Base-by-base conservation (phyloP, 2,888 invertebrate genomes). In the Gastracanthus pulcherrimus region DNA sequence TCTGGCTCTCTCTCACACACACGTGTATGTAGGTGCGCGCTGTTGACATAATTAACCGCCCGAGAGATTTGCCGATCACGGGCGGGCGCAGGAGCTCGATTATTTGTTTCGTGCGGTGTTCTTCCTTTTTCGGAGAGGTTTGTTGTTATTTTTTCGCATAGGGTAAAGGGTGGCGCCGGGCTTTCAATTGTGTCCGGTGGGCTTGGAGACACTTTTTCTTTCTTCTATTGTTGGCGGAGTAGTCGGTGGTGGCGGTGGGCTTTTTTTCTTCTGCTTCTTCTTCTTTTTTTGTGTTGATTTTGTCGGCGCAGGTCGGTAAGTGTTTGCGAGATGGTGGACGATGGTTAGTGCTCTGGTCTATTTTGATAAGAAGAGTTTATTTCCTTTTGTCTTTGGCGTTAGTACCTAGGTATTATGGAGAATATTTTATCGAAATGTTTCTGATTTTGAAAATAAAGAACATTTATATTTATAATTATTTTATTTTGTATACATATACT, bases 21-120 rank as follows among this genome's bases (percentile, higher is more conserved):
- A n/a, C n/a, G n/a, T 45, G 1, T 48, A 13, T 48, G 6, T 19
- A 34, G 7, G 13, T n/a, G 7, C 3, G 3, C 29, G 5, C 62
- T 64, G 77, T 71, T 78, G 77, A 78, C 71, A 64, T 78, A 78
- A 78, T 78, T 78, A 78, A 78, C 62, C 41, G 26, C 51, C 62
- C 36, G 29, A 58, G 76, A 76, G 41, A 69, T 77, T 74, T 36
- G 26, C 66, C 64, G 19, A 69, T 55, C 13, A 66, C 66, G 13
- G 48, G 1, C 31, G 55, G 41, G n/a, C n/a, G n/a, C n/a, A n/a
- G n/a, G n/a, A 26, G 60, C 3, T 31, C 60, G 58, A 78, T 78
- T 71, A 64, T 71, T 78, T 64, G 55, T 38, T 45, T 55, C 19
- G 19, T 16, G 38, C 7, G 9, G 26, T 16, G 26, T 58, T 2